Conservation (phyloP, 2,113 vertebrate species). For the Oxygymnocypris stewartii region DNA sequence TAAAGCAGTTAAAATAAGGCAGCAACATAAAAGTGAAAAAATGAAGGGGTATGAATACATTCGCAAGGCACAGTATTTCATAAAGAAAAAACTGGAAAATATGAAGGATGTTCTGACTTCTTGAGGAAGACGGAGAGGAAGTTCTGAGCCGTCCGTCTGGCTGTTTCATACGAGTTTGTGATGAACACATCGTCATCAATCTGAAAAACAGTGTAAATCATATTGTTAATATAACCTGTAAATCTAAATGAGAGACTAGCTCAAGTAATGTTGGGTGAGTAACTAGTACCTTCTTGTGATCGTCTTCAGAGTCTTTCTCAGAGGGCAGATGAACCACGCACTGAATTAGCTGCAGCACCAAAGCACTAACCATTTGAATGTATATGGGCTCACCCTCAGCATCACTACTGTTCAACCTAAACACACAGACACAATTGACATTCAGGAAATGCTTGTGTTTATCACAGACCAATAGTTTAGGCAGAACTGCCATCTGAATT, state of each 20-base stretch:
- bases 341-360: constrained; percentile 95
- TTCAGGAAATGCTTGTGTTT: not conserved
- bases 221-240: not conserved
- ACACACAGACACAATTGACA: not conserved
- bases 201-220: constrained; percentile 61
- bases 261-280: not conserved
- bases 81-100: too few species aligned
- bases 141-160: constrained; percentile 98
- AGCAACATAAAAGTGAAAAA: too few species aligned
- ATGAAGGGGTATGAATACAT: too few species aligned
- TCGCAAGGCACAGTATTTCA: too few species aligned
- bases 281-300: constrained; percentile 80
- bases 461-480: not conserved
- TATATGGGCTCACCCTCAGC: constrained; percentile 92
- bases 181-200: constrained; percentile 96
- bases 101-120: constrained; percentile 80
- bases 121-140: constrained; percentile 98
- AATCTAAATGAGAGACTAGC: not conserved
- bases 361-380: constrained; percentile 96
- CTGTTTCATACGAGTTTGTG: constrained; percentile 96
- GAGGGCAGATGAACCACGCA: constrained; percentile 92
- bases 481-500: not conserved
- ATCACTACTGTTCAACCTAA: constrained; percentile 93
- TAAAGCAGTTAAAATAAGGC: too few species aligned
- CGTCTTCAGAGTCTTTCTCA: constrained; percentile 87